These are phyloP conservation scores for Rhyzopertha dominica DNA, from an alignment of 1,140 invertebrate genomes.

Conservation along the genomic window DNA sequence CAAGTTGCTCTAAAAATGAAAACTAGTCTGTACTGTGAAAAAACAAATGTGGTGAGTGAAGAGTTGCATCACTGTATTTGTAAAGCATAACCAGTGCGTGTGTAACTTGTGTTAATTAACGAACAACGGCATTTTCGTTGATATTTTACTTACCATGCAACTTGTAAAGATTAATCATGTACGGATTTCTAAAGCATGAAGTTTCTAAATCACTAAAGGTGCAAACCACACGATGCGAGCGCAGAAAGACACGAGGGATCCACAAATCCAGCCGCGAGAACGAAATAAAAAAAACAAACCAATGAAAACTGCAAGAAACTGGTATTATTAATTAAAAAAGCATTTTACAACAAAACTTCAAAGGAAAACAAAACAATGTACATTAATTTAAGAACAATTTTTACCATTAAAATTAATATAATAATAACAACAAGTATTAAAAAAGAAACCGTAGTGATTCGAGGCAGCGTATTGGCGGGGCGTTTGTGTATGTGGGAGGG, in stretches of 20 bases:
- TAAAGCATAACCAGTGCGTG: too few relatives aligned
- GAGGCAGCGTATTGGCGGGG: too few relatives aligned
- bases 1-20: too few relatives aligned
- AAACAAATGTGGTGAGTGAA: too few relatives aligned
- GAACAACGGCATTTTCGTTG: too few relatives aligned
- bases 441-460: too few relatives aligned
- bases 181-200: neutral
- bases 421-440: conserved; percentile 58
- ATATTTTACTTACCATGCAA: too few relatives aligned
- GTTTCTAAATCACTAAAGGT: neutral
- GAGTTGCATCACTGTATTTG: too few relatives aligned
- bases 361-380: conserved; percentile 63
- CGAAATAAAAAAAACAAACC: conserved; percentile 56
- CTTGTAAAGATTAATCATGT: too few relatives aligned
- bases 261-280: conserved; percentile 29
- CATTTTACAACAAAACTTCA: conserved; percentile 65
- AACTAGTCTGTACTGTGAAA: too few relatives aligned
- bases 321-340: conserved; percentile 64
- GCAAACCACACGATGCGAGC: neutral
- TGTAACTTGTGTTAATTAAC: too few relatives aligned
- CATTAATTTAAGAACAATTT: conserved; percentile 64
- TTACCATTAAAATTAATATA: conserved; percentile 57
- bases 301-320: conserved; percentile 60
- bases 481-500: too few relatives aligned
- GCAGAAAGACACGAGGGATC: conserved; percentile 3